Evolutionary conservation across 1,140 invertebrate genomes (phyloP).

Genomic region (Venustaconcha ellipsiformis): DNA sequence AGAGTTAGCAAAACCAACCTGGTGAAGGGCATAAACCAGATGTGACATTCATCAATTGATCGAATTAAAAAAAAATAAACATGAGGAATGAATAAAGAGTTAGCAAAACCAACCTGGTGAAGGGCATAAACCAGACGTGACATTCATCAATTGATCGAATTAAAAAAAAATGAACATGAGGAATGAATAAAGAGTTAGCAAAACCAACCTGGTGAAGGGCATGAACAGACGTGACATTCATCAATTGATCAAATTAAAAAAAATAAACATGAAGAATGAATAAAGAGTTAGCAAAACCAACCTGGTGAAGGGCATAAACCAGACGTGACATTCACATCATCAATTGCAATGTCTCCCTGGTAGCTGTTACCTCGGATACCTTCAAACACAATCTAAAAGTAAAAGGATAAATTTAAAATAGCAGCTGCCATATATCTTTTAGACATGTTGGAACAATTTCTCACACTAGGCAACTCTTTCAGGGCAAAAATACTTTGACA

Average conservation of each 20-base stretch:
- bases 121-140: constrained; percentile 41
- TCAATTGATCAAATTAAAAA: too few species aligned
- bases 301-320: constrained; percentile 41
- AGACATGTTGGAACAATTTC: too few species aligned
- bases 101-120: constrained; percentile 16
- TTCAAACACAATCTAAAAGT: constrained; percentile 56
- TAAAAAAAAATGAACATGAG: too few species aligned
- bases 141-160: constrained; percentile 62
- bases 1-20: constrained; percentile 7
- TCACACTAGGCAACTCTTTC: too few species aligned
- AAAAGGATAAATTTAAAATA: neutral
- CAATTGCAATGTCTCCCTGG: constrained; percentile 62
- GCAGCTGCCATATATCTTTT: too few species aligned
- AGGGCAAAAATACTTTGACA: too few species aligned
- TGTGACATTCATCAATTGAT: constrained; percentile 59
- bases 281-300: neutral
- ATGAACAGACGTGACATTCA: constrained; percentile 47
- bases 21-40: constrained; percentile 32
- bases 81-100: too few species aligned
- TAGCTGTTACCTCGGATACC: constrained; percentile 45
- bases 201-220: constrained; percentile 28
- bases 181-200: too few species aligned
- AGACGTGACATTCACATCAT: constrained; percentile 53
- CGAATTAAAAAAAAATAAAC: too few species aligned
- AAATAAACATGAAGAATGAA: too few species aligned